phyloP scores from a whole-genome alignment of 2,797 vertebrate genomes.

The Margarornis squamiger region DNA sequence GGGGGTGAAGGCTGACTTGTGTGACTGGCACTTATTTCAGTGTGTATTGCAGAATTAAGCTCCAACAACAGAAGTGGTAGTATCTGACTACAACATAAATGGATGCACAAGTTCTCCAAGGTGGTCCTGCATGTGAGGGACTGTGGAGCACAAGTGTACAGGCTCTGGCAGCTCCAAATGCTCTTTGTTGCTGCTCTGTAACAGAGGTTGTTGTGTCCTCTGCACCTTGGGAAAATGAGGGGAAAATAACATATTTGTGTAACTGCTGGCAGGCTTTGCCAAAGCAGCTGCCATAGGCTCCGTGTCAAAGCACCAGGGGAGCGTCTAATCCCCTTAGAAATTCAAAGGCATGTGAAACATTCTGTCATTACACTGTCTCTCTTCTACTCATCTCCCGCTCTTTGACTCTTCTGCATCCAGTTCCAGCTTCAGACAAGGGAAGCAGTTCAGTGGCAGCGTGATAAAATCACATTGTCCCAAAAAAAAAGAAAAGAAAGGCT shows the following conservation, averaged over 20 bases:
- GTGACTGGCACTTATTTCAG: neutral
- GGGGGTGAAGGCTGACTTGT: neutral
- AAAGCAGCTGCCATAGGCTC: conserved; percentile 40
- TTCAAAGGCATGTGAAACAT: conserved; percentile 58
- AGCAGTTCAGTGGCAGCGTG: neutral
- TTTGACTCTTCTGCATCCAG: conserved; percentile 51
- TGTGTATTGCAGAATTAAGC: neutral
- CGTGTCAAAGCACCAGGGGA: conserved; percentile 45
- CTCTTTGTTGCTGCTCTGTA: neutral
- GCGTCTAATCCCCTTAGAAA: conserved; percentile 54
- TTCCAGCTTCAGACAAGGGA: conserved; percentile 41
- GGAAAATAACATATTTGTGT: conserved; percentile 35
- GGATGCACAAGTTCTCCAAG: neutral
- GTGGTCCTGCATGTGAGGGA: neutral
- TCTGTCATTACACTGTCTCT: conserved; percentile 51
- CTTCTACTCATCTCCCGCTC: conserved; percentile 38
- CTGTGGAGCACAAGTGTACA: neutral
- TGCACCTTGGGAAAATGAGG: conserved; percentile 49
- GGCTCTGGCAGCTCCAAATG: neutral
- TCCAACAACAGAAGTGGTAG: neutral
- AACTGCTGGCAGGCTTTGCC: conserved; percentile 46
- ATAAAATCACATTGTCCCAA: conserved; percentile 24
- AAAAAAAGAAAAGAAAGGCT: neutral
- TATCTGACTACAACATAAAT: neutral
- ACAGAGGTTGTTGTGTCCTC: conserved; percentile 31